Evolutionary conservation across 1,140 invertebrate species (phyloP), one percentile per base, ranked within the genome.

Genomic region (Leguminivora glycinivorella): DNA sequence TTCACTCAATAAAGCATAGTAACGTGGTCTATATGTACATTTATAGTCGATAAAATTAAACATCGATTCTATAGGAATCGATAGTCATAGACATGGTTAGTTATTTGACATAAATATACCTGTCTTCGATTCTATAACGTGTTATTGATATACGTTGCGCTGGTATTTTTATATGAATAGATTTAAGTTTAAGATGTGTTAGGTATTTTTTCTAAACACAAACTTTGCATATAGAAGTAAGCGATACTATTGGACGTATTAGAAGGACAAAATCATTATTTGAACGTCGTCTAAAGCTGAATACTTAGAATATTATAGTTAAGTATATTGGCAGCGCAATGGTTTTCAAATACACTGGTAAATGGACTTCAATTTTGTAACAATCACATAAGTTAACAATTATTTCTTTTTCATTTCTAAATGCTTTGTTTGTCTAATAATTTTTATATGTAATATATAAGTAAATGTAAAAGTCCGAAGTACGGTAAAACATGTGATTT

Each of bases 31-130:
- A 47, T n/a, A 47, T 47, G 9, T 47, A 17, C 17, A 52, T 52
- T 17, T 9, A 22, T 52, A 52, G 47, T 52, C 47, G 47, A 52
- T 52, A 52, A 52, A 52, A 22, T 52, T 9, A 52, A 52, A 52
- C 0, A 22, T 22, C 47, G 17, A 52, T 47, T n/a, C n/a, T n/a
- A n/a, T n/a, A n/a, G n/a, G n/a, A n/a, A 52, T 43, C n/a, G 40
- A 43, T 43, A 40, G 38, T 1, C 6, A 40, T 43, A 5, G 14
- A n/a, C 40, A n/a, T 43, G 40, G 14, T 43, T 43, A 43, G n/a
- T 43, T 43, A 43, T 43, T n/a, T 1, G n/a, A 43, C 40, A 17
- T 43, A 40, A 40, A 12, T 40, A 43, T 17, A 14, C 34, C 10
- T 38, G 34, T 14, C 34, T 3, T 12, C 2, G 3, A 10, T 43